Base-by-base conservation (phyloP, 2,113 vertebrate species). In the Poeciliopsis occidentalis region DNA sequence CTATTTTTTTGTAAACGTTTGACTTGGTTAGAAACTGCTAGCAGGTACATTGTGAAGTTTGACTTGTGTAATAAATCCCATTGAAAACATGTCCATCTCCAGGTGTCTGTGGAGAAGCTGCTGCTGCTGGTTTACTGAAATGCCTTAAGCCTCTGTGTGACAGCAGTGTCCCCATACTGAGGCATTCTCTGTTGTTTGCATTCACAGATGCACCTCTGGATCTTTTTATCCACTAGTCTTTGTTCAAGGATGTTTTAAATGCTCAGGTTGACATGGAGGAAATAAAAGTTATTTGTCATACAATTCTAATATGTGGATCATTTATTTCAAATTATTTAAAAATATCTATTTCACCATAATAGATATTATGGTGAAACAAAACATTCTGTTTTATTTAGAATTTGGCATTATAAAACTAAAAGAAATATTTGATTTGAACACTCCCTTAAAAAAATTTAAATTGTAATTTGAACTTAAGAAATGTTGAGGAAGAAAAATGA, bases 201-300 rank as follows among this genome's bases (percentile, higher is more conserved):
- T 17, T 47, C 44, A 47, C 13, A 47, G 15, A 19, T 19, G 44
- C 17, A 47, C 44, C 44, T 47, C 51, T 57, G 51, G 51, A 57
- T 57, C 22, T n/a, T 7, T 54, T 24, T n/a, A 47, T 57, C 22
- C 24, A 10, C 51, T 3, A 8, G 10, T n/a, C 22, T 34, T 30
- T 29, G 19, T 51, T 39, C 5, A 79, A 78, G 71, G 64, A 78
- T 89, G 32, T 86, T 44, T 39, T 44, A 60, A 26, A 27, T 79
- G 71, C 79, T 87, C 81, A 82, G 78, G 71, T 76, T 78, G 44
- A 69, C 2, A 12, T 11, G 13, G 76, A 86, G 3, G 65, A 84
- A 90, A 90, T 87, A 85, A 90, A 90, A 77, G 62, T 32, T 72
- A 71, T 75, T 81, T 75, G 84, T 31, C 57, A 12, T 82, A 71